Evolutionary conservation across 2,113 vertebrate genomes (phyloP), one percentile per base, ranked within the genome.

Genomic region (Cygnus buccinator): DNA sequence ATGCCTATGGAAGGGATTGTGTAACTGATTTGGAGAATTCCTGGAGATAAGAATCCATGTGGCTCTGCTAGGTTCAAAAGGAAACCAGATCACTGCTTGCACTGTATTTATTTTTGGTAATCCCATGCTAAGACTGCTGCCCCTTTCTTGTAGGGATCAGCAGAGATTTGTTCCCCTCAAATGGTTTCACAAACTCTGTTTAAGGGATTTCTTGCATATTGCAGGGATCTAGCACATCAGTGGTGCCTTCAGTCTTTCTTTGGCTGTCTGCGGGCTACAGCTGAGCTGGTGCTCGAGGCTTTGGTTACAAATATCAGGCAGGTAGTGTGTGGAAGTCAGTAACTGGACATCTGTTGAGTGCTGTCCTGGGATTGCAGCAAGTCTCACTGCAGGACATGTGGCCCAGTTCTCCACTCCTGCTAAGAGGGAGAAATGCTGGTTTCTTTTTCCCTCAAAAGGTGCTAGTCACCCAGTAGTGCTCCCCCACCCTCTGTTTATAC

Each of bases 31-130:
- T 93, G 74, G 94, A 82, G 73, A 87, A 97, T 93, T 94, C 58
- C 57, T 89, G 33, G 84, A 65, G 94, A 95, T 97, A 95, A 95
- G 91, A 87, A 93, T 75, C 66, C 84, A 22, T 82, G 26, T 61
- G 54, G 72, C 87, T 94, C 94, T 68, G 70, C 35, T 75, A 11
- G 72, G 93, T 95, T 97, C 95, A 96, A 95, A 97, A 96, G 91
- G 57, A 93, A 95, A 87, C 31, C 35, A 54, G 84, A 93, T 62
- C 70, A 66, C 66, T 65, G 15, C 21, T 95, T 89, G 39, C 39
- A 44, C 70, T 84, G 39, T 94, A 94, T 97, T 95, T 95, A 84
- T 89, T 89, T 92, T 79, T 41, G 1, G n/a, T 95, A 96, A 95
- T 95, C 89, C 93, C 65, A 23, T 76, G 54, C 62, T 92, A 89